Evolutionary conservation across 1,140 invertebrate genomes (phyloP).

Genomic region (Cataglyphis hispanica): DNA sequence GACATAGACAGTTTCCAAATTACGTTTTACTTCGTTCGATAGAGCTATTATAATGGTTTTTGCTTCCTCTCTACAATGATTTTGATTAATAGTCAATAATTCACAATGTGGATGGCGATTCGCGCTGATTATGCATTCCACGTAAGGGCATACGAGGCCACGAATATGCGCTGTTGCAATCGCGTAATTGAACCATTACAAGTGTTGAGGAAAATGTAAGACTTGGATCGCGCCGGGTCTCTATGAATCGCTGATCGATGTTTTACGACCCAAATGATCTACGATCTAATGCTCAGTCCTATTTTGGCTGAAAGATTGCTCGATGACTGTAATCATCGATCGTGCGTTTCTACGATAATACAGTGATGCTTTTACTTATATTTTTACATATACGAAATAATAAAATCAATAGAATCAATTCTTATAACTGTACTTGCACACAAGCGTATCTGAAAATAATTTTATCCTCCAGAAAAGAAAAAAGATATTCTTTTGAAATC

Average conservation of each 20-base stretch:
- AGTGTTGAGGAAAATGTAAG: conserved; percentile 41
- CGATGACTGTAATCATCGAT: neutral
- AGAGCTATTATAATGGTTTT: conserved; percentile 38
- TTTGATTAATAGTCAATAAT: conserved; percentile 62
- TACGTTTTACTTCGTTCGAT: conserved; percentile 24
- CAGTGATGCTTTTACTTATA: neutral
- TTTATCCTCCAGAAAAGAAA: neutral
- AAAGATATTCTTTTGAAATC: neutral
- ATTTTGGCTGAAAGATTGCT: conserved; percentile 5
- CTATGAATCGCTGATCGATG: conserved; percentile 31
- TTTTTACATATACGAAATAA: neutral
- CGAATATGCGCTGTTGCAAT: conserved; percentile 35
- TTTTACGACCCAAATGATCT: conserved; percentile 45
- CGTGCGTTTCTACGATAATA: neutral
- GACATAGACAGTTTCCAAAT: neutral
- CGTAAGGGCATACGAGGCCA: conserved; percentile 52
- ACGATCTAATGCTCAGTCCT: conserved; percentile 31
- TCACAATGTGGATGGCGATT: conserved; percentile 27
- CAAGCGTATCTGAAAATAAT: neutral
- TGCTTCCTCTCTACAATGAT: conserved; percentile 20
- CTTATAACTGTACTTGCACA: neutral
- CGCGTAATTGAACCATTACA: conserved; percentile 63
- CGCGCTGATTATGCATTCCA: conserved; percentile 52
- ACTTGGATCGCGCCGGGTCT: conserved; percentile 36
- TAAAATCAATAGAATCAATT: neutral